Evolutionary conservation across 2,797 vertebrate genomes (phyloP).

Genomic region (Hozukius guyotensis): DNA sequence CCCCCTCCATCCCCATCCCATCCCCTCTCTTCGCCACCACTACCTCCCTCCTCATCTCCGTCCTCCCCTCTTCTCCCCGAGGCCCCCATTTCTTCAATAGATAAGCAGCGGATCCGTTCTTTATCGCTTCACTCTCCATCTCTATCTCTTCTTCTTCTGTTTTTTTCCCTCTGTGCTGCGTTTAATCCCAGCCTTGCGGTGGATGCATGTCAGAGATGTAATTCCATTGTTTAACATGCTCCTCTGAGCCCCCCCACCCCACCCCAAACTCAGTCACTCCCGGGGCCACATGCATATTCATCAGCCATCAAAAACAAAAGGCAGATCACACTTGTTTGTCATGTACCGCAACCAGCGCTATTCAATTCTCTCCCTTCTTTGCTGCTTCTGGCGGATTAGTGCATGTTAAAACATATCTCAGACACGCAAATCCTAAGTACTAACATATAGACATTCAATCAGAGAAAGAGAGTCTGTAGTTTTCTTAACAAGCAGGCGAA

Average conservation of each 20-base stretch:
- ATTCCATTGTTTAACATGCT: conserved; percentile 82
- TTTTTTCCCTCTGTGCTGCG: conserved; percentile 47
- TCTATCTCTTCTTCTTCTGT: conserved; percentile 52
- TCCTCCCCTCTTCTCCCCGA: conserved; percentile 67
- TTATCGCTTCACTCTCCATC: conserved; percentile 76
- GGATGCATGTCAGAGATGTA: conserved; percentile 83
- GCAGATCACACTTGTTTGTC: conserved; percentile 75
- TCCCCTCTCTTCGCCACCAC: conserved; percentile 44
- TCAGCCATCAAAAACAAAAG: conserved; percentile 79
- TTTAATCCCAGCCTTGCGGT: conserved; percentile 82
- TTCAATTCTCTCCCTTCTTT: conserved; percentile 66
- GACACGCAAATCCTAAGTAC: conserved; percentile 73
- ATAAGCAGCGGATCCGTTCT: conserved; percentile 79
- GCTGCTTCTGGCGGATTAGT: conserved; percentile 74
- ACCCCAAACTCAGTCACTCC: conserved; percentile 73
- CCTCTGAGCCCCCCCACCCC: conserved; percentile 69
- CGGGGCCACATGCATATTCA: conserved; percentile 78
- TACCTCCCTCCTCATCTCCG: conserved; percentile 60
- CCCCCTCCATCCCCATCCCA: conserved; percentile 17
- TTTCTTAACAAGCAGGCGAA: conserved; percentile 42
- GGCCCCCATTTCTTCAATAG: conserved; percentile 80
- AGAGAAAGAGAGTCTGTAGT: conserved; percentile 53
- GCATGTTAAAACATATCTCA: conserved; percentile 76
- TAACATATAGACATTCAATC: conserved; percentile 73
- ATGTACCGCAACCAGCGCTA: conserved; percentile 64